A percentile compares a stretch with the other conserved stretches of the same genome.
Evolutionary conservation across 2,888 invertebrate species (phyloP).

Genomic region (Agrotis ipsilon): DNA sequence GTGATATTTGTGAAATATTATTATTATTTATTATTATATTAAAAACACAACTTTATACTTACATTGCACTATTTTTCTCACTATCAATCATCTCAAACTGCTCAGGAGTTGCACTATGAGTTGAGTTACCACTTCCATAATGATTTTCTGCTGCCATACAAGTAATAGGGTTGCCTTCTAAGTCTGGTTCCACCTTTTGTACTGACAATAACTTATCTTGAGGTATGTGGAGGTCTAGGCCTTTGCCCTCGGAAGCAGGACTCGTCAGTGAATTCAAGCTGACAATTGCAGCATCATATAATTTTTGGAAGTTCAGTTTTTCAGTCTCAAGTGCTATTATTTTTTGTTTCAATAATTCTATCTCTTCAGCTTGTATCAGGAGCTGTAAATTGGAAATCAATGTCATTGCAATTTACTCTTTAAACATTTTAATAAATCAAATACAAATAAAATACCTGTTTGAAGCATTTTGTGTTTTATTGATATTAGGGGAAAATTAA

Average conservation of each 20-base stretch:
- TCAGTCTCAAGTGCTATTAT: conserved; percentile 90
- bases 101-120: conserved; percentile 91
- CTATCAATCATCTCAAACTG: conserved; percentile 92
- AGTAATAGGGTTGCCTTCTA: conserved; percentile 81
- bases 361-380: conserved; percentile 89
- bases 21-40: too few relatives aligned
- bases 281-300: conserved; percentile 89
- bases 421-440: background rate
- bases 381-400: conserved; percentile 73
- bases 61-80: conserved; percentile 86
- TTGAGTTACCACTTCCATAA: conserved; percentile 88
- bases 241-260: conserved; percentile 82
- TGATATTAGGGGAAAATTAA: too few relatives aligned
- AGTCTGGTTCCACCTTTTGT: conserved; percentile 67
- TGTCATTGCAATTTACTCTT: background rate
- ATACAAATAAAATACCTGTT: too few relatives aligned
- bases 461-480: too few relatives aligned
- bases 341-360: conserved; percentile 90
- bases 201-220: conserved; percentile 76
- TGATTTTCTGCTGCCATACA: conserved; percentile 87
- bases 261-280: conserved; percentile 88
- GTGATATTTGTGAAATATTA: too few relatives aligned
- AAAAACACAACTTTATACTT: conserved; percentile 1
- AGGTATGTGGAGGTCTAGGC: conserved; percentile 80
- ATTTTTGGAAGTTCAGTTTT: conserved; percentile 90